Evolutionary conservation across 1,140 invertebrate genomes (phyloP), one percentile per base, ranked within the genome.

Genomic region (Drosophila obscura): DNA sequence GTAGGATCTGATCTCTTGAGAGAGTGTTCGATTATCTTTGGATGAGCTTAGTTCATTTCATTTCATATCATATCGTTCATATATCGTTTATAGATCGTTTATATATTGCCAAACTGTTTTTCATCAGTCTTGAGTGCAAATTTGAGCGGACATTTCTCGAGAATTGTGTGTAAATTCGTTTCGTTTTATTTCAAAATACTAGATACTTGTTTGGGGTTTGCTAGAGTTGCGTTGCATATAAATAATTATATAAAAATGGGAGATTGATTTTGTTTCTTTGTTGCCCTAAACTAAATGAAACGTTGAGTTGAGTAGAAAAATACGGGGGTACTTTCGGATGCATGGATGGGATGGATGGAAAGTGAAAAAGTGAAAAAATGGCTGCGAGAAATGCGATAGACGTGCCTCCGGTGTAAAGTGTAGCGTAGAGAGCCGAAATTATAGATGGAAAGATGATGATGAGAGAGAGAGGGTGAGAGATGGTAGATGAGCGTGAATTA

Each of bases 321-420:
- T 65, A 13, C 35, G 35, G 11, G 35, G 11, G 19, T 19, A 39
- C 35, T 39, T 11, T 39, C 1, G 26, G 26, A 28, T 28, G 26
- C 60, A 44, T 63, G 56, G 59, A 57, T 49, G 39, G 39, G 15
- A 31, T 13, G 22, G 24, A 22, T 35, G 24, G 35, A 43, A 39
- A 44, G 57, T 43, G 56, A 49, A 44, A 16, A 19, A 19, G 19
- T n/a, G 19, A n/a, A 35, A 68, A 39, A 62, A 82, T 87, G 82
- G 82, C 82, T 87, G 75, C 74, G 82, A 90, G 87, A 90, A 90
- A 90, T 90, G 87, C 82, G 87, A 90, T 83, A 90, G 73, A 83
- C 87, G 87, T 90, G 87, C 87, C 84, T 88, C 72, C 75, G 35
- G 79, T 83, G 83, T 88, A 69, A 87, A 80, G 76, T 88, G 83